A percentile compares a stretch with the other conserved stretches of the same genome.
phyloP scores from a whole-genome alignment of 2,888 invertebrate species.

The Lycocerus yunnanus region DNA sequence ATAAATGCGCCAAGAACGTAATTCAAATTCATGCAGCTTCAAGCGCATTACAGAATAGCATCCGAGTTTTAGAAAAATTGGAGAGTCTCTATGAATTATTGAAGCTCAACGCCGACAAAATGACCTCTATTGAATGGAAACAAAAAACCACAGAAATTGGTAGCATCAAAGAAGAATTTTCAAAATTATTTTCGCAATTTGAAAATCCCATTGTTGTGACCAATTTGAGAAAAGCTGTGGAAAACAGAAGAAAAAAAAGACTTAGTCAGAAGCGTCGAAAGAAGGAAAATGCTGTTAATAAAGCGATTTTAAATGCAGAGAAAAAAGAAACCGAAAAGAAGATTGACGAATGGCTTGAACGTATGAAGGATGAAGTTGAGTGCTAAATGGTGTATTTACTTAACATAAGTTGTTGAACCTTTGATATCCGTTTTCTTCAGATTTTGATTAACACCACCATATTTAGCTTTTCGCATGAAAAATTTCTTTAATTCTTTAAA shows the following conservation, averaged over 20 bases:
- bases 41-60: constrained; percentile 44
- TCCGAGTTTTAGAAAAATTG: constrained; percentile 50
- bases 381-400: constrained; percentile 67
- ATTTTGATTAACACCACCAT: too few relatives aligned
- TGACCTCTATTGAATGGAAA: constrained; percentile 63
- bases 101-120: constrained; percentile 53
- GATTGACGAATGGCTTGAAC: constrained; percentile 70
- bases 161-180: constrained; percentile 57
- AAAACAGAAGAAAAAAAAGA: constrained; percentile 57
- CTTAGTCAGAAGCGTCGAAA: constrained; percentile 57
- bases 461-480: too few relatives aligned
- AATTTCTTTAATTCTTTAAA: too few relatives aligned
- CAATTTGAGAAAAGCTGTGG: constrained; percentile 54
- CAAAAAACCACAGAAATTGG: constrained; percentile 58
- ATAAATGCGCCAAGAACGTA: constrained; percentile 18
- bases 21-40: constrained; percentile 53
- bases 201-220: constrained; percentile 56
- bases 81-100: constrained; percentile 55
- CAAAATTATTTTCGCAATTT: constrained; percentile 50
- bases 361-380: constrained; percentile 66
- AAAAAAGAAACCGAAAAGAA: constrained; percentile 61
- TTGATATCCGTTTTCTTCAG: too few relatives aligned
- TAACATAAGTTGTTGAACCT: too few relatives aligned
- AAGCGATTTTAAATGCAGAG: constrained; percentile 46
- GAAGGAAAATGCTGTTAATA: constrained; percentile 48